Evolutionary conservation across 2,888 invertebrate species (phyloP), one percentile per base, ranked within the genome.

Genomic region (Amiota minor): DNA sequence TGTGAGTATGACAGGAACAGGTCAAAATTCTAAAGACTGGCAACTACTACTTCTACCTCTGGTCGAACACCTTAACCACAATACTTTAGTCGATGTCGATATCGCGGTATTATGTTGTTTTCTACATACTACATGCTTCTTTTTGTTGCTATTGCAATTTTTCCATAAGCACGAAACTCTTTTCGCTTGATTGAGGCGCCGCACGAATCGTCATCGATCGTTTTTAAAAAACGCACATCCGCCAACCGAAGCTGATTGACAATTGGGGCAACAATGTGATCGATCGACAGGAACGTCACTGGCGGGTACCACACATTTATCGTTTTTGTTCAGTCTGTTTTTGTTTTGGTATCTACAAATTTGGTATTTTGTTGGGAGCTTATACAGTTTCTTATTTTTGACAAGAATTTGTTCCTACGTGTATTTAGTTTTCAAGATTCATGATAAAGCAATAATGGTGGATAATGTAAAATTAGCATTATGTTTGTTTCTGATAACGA

Each of bases 211-310:
- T 35, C 35, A 35, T 35, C 35, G 35, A 50, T 20, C 3, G 16
- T 61, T 47, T 71, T 49, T 18, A 1, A 55, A 61, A 76, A 77
- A 77, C 80, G 64, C 75, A 74, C 83, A 81, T 80, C 78, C 80
- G 75, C 75, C 77, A 71, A 80, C 74, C 81, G 74, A 76, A 78
- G 80, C 78, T 83, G 84, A 85, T 80, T 82, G 84, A 85, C 84
- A 84, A 80, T 80, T 76, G 79, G 74, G 80, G 79, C 78, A 81
- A 79, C 80, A 77, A 78, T 74, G 64, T 81, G 81, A 80, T 77
- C 81, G 82, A 72, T 77, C 76, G 73, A 81, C 81, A 81, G 81
- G 79, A 75, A 77, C 79, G 81, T 76, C 76, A 77, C 79, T 79
- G 77, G 74, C 77, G 75, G 78, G 74, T 77, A 74, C 69, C 76